Evolutionary conservation across 2,888 invertebrate genomes (phyloP).

Genomic region (Sylvicola cinctus): DNA sequence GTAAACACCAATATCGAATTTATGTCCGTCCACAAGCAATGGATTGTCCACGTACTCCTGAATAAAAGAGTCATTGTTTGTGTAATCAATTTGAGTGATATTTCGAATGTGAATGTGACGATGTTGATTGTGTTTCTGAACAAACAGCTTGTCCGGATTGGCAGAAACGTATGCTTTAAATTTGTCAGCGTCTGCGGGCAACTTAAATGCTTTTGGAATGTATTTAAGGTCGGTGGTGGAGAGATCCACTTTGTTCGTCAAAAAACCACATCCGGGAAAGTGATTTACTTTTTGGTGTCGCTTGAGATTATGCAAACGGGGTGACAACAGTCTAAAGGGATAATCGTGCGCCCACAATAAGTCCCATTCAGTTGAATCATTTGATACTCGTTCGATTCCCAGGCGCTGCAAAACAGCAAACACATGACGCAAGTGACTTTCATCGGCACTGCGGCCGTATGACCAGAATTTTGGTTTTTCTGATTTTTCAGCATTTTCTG

Average conservation of each 20-base stretch:
- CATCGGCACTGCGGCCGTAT: slow-evolving; percentile 30
- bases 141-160: slow-evolving; percentile 55
- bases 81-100: slow-evolving; percentile 47
- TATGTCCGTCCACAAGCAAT: slow-evolving; percentile 74
- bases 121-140: slow-evolving; percentile 84
- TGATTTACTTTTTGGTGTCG: slow-evolving; percentile 74
- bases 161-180: slow-evolving; percentile 44
- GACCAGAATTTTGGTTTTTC: slow-evolving; percentile 32
- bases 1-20: slow-evolving; percentile 94
- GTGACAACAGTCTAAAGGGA: slow-evolving; percentile 37
- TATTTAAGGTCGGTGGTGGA: slow-evolving; percentile 59
- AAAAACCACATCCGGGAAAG: slow-evolving; percentile 80
- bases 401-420: slow-evolving; percentile 51
- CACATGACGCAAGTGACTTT: slow-evolving; percentile 49
- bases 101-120: slow-evolving; percentile 62
- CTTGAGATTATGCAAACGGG: slow-evolving; percentile 34
- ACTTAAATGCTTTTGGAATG: slow-evolving; percentile 71
- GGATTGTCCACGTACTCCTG: slow-evolving; percentile 83
- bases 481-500: not conserved
- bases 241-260: slow-evolving; percentile 81
- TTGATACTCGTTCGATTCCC: slow-evolving; percentile 42
- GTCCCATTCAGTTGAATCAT: slow-evolving; percentile 47
- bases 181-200: slow-evolving; percentile 52
- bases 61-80: slow-evolving; percentile 55
- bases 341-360: slow-evolving; percentile 89